Evolutionary conservation across 2,888 invertebrate species (phyloP).

Genomic region (Noctuana brunneofusca): DNA sequence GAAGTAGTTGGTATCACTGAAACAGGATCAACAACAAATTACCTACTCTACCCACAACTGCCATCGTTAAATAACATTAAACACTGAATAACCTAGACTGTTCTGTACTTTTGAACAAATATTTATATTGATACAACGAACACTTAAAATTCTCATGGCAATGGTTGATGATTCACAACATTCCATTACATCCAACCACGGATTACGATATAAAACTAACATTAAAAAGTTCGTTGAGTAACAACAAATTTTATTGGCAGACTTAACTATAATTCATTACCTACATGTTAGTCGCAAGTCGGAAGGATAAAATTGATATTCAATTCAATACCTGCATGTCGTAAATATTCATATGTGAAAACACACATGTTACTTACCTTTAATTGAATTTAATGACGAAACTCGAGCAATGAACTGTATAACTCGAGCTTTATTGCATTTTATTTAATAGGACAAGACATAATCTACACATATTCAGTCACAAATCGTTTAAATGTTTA

Average conservation of each 20-base stretch:
- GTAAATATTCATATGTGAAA: conserved; percentile 32
- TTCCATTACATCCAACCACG: neutral
- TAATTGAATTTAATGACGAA: conserved; percentile 9
- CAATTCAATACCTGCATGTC: conserved; percentile 5
- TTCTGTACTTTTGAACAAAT: no score
- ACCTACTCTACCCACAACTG: no score
- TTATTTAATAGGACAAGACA: neutral
- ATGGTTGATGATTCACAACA: neutral
- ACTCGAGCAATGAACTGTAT: conserved; percentile 4
- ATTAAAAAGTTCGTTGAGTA: neutral
- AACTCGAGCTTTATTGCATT: neutral
- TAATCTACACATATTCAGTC: conserved; percentile 16
- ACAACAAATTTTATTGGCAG: neutral
- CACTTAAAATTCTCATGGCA: neutral
- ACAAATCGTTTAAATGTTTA: conserved; percentile 9
- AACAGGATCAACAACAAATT: no score
- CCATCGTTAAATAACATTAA: no score
- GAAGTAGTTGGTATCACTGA: no score
- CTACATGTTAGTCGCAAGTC: conserved; percentile 6
- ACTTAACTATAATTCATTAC: neutral
- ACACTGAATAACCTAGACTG: no score
- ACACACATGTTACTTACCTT: conserved; percentile 21
- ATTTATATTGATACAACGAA: neutral
- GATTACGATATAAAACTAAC: neutral
- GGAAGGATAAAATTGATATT: conserved; percentile 10